phyloP scores from a whole-genome alignment of 2,113 vertebrate genomes.

The Esox niger region DNA sequence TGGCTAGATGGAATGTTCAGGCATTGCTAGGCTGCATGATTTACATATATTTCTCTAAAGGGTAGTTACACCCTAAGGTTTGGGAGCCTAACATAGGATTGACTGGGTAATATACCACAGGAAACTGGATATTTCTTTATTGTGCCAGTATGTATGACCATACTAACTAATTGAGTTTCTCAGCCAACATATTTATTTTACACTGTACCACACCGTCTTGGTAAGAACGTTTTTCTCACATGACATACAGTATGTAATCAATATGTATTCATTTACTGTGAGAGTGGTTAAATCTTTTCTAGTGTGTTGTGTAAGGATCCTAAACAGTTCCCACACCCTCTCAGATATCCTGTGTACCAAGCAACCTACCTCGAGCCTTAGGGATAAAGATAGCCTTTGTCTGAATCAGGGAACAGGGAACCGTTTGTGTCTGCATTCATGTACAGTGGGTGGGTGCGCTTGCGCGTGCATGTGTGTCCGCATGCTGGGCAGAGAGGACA shows the following conservation, averaged over 20 bases:
- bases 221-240: no score
- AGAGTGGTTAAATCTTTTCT: not conserved
- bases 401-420: not conserved
- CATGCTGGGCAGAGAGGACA: not conserved
- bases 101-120: no score
- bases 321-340: not conserved
- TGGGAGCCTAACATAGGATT: no score
- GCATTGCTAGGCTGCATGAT: not conserved
- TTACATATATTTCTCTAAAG: not conserved
- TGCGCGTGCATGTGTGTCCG: not conserved
- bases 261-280: no score
- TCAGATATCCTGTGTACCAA: not conserved
- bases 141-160: no score
- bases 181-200: no score
- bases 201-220: no score
- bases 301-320: not conserved
- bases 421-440: not conserved
- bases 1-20: conserved; percentile 32
- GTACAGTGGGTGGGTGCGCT: not conserved
- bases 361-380: not conserved
- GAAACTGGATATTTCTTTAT: no score
- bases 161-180: no score
- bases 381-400: not conserved
- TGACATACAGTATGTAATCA: no score
- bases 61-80: no score